Evolutionary conservation across 2,797 vertebrate species (phyloP).

Genomic region (Setipinna tenuifilis): DNA sequence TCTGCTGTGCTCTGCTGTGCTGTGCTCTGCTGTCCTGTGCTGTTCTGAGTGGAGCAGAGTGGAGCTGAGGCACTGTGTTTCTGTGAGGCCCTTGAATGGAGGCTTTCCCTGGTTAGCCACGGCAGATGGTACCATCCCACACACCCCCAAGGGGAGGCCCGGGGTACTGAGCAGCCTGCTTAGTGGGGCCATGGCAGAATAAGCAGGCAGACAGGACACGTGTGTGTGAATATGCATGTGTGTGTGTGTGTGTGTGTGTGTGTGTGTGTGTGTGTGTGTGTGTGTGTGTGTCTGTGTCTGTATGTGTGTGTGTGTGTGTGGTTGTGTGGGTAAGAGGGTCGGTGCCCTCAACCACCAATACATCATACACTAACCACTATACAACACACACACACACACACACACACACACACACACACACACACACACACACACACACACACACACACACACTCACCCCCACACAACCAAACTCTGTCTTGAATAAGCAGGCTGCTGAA

Average conservation of each 20-base stretch:
- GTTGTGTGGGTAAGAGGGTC: too few species aligned
- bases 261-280: slow-evolving; percentile 9
- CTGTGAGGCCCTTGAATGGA: slow-evolving; percentile 9
- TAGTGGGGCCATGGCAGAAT: slow-evolving; percentile 22
- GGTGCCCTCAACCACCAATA: too few species aligned
- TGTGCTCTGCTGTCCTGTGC: too few species aligned
- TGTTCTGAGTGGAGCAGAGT: too few species aligned
- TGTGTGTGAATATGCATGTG: background rate
- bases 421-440: slow-evolving; percentile 16
- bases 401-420: slow-evolving; percentile 18
- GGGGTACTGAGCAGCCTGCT: slow-evolving; percentile 47
- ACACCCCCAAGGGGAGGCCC: slow-evolving; percentile 49
- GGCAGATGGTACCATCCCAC: slow-evolving; percentile 53
- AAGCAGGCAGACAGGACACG: background rate
- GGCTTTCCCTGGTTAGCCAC: slow-evolving; percentile 41
- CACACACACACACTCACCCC: slow-evolving; percentile 1
- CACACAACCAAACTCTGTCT: slow-evolving; percentile 32
- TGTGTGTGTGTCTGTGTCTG: background rate
- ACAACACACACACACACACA: slow-evolving; percentile 14
- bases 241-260: background rate
- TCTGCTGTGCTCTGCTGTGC: too few species aligned
- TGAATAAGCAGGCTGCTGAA: slow-evolving; percentile 29
- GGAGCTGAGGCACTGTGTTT: background rate
- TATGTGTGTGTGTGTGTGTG: background rate
- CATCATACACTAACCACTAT: too few species aligned